These are phyloP conservation scores for Lepidotrigona ventralis DNA, from an alignment of 1,140 invertebrate species.

Conservation along the genomic window DNA sequence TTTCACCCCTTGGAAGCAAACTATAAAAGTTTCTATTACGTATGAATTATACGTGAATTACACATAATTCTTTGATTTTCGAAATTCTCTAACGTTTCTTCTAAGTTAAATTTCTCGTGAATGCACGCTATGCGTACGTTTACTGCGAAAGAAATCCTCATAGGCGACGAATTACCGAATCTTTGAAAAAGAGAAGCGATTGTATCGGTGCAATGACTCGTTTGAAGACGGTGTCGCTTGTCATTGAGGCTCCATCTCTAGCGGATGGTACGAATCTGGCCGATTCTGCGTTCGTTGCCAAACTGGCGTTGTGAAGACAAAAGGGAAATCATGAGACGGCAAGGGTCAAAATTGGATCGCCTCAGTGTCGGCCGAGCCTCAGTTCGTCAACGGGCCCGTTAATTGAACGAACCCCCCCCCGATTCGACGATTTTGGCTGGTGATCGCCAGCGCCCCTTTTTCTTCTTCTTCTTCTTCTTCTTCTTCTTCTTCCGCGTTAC, in stretches of 20 bases:
- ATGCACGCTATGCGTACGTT: too few species aligned
- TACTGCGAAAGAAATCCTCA: too few species aligned
- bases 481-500: not conserved
- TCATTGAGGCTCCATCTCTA: conserved; percentile 49
- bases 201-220: not conserved
- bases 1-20: too few species aligned
- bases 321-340: conserved; percentile 40
- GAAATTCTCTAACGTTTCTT: too few species aligned
- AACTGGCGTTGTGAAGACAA: conserved; percentile 48
- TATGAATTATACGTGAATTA: too few species aligned
- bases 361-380: conserved; percentile 46
- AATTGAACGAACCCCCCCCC: conserved; percentile 12
- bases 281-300: conserved; percentile 41
- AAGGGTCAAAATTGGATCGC: conserved; percentile 52
- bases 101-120: too few species aligned
- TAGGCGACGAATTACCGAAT: not conserved
- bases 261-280: conserved; percentile 31
- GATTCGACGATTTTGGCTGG: too few species aligned
- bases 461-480: not conserved
- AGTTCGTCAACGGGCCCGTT: conserved; percentile 36
- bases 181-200: not conserved
- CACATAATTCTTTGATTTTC: too few species aligned
- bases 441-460: not conserved
- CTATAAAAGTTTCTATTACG: too few species aligned
- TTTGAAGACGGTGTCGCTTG: not conserved